Base-by-base conservation (phyloP, 2,113 vertebrate genomes). In the Phalacrocorax brasilianus region DNA sequence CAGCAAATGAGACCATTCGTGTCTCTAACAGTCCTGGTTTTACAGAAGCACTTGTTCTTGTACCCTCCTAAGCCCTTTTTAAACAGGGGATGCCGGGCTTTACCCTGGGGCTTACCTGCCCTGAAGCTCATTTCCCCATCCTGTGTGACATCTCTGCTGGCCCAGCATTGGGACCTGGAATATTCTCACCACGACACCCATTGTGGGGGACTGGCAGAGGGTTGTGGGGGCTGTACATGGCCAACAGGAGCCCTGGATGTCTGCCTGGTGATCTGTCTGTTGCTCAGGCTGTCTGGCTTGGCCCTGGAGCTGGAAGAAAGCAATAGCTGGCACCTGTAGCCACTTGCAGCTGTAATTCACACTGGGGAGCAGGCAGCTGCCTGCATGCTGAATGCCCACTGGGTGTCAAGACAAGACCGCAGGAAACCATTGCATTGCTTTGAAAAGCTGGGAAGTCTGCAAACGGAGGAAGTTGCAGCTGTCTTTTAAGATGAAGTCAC, bases 401-500 rank as follows among this genome's bases (percentile, higher is more conserved):
- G 96, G 95, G 96, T 96, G 95, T 97, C 96, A 55, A 93, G 94
- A 9, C 94, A 95, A 55, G 94, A 95, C 94, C 0, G 0, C 47
- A 14, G 94, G 91, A 96, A 86, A 58, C 59, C 4, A 0, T 14
- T 8, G 26, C 0, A 0, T 40, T 74, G 72, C 85, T 73, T 66
- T 50, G 81, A 19, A 32, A 61, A 82, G 82, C 92, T 89, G 83
- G 86, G 28, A 83, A 47, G 72, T 47, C 67, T n/a, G 59, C 83
- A 17, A 32, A 28, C n/a, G 1, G 91, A 92, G 92, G 94, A 96
- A 95, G 91, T 53, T 76, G 75, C 94, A 96, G 88, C 94, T 95
- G 91, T 92, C 86, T 95, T 92, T 86, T 73, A 53, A 86, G 95
- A 95, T 95, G 96, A 97, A 95, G 93, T 97, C 94, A 91, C 83